phyloP scores from a whole-genome alignment of 2,113 vertebrate species.

The Ptilonorhynchus violaceus region DNA sequence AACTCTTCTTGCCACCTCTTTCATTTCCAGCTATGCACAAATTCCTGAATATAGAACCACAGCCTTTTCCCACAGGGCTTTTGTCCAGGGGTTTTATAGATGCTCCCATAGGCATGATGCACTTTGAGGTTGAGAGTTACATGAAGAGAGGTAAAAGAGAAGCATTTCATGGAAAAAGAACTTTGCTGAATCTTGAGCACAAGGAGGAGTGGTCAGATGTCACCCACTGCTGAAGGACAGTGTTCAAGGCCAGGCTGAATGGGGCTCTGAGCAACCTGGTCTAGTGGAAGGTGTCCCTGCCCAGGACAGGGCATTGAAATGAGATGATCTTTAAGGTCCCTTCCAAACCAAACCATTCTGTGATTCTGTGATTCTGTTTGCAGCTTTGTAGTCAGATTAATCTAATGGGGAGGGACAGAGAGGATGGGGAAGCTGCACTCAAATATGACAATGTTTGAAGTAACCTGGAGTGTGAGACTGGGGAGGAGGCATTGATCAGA shows the following conservation, averaged over 20 bases:
- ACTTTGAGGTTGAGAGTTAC: neutral
- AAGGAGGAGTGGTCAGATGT: neutral
- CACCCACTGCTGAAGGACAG: neutral
- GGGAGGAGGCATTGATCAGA: neutral
- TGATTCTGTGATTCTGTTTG: neutral
- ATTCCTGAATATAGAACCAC: neutral
- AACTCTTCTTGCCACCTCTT: neutral
- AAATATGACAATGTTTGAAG: neutral
- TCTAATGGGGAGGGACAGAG: rapidly evolving
- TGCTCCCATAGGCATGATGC: neutral
- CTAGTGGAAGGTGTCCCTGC: neutral
- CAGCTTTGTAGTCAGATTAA: neutral
- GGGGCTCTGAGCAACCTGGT: neutral
- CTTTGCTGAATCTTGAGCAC: neutral
- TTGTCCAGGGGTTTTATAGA: neutral
- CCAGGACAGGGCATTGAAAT: neutral
- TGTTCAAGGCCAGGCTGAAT: neutral
- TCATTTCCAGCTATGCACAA: neutral
- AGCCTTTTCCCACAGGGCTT: neutral
- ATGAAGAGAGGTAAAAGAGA: neutral
- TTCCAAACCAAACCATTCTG: neutral
- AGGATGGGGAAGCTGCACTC: neutral
- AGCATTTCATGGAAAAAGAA: neutral
- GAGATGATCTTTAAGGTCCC: neutral
- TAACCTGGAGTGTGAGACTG: neutral